Evolutionary conservation across 2,113 vertebrate species (phyloP), one percentile per base, ranked within the genome.

Genomic region (Trichechus manatus): DNA sequence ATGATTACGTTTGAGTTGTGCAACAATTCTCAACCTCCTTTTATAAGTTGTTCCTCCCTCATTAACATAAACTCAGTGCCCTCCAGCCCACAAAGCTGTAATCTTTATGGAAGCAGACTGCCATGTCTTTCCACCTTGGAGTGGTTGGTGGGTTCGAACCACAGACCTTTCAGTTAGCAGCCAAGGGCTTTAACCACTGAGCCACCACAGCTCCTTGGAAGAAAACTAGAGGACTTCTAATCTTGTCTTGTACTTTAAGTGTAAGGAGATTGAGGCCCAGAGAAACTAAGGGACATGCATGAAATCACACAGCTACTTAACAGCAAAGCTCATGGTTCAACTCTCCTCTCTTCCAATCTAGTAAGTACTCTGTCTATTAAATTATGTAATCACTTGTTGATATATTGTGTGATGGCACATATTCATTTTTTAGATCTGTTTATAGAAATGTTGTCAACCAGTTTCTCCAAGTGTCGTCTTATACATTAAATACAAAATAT

Each of bases 401-500:
- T 72, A 20, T 27, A 85, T 33, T 59, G 9, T 5, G 36, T 53
- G 44, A 42, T 0, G 1, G 44, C 50, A 22, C 23, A 53, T 31
- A 86, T 50, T 68, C 14, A 44, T 42, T 88, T 93, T 42, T 90
- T 42, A 92, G 96, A 50, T 56, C 44, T 77, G 4, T 44, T 91
- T 70, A 36, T 19, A 85, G 20, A 5, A 10, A 88, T 88, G 20
- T 61, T 85, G 4, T 68, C 17, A 36, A 53, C 5, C 4, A 70
- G 6, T 70, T 72, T 20, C 1, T 44, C 25, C 22, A 77, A 82
- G 27, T 53, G n/a, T 78, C 50, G 31, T 79, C 23, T 39, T 39
- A 75, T 66, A 33, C 27, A 56, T 19, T 63, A 87, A 86, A 14
- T 79, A 36, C 14, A 93, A 86, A 27, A 50, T 66, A 63, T 66